A percentile compares a stretch with the other conserved stretches of the same genome.
These are phyloP conservation scores for Ceratosolen fusciceps DNA, from an alignment of 1,140 invertebrate species.

Conservation along the genomic window DNA sequence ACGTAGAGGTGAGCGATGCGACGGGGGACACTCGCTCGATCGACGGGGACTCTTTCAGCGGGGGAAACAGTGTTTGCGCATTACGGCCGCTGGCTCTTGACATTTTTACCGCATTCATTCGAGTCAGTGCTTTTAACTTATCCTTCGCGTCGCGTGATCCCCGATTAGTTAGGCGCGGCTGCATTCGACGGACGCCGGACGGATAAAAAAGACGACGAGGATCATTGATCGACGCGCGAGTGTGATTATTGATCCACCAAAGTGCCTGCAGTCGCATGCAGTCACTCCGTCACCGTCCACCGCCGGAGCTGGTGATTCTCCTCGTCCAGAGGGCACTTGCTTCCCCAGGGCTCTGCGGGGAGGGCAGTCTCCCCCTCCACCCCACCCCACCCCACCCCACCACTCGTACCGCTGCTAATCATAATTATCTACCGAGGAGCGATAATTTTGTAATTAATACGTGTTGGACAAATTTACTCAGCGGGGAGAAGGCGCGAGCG, in stretches of 20 bases:
- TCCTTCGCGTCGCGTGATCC: neutral
- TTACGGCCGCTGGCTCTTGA: neutral
- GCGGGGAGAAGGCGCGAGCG: neutral
- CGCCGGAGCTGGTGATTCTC: too few species aligned
- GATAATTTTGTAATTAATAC: constrained; percentile 12
- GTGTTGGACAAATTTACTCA: constrained; percentile 24
- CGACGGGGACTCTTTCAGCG: neutral
- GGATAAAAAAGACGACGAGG: neutral
- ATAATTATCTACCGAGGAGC: neutral
- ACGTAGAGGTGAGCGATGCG: too few species aligned
- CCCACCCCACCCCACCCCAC: neutral
- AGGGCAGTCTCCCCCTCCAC: neutral
- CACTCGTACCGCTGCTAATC: neutral
- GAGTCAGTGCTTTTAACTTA: neutral
- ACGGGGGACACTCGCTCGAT: too few species aligned
- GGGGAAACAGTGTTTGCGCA: neutral
- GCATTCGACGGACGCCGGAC: neutral
- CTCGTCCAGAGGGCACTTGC: too few species aligned
- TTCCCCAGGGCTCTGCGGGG: too few species aligned
- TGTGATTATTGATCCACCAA: constrained; percentile 33
- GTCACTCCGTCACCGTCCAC: too few species aligned
- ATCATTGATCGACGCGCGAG: constrained; percentile 22
- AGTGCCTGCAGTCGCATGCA: neutral
- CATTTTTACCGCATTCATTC: neutral
- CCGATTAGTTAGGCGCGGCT: constrained; percentile 28